Percentiles rank a stretch among this genome's conserved stretches.
phyloP scores from a whole-genome alignment of 2,113 vertebrate genomes.

The Lipotes vexillifer region DNA sequence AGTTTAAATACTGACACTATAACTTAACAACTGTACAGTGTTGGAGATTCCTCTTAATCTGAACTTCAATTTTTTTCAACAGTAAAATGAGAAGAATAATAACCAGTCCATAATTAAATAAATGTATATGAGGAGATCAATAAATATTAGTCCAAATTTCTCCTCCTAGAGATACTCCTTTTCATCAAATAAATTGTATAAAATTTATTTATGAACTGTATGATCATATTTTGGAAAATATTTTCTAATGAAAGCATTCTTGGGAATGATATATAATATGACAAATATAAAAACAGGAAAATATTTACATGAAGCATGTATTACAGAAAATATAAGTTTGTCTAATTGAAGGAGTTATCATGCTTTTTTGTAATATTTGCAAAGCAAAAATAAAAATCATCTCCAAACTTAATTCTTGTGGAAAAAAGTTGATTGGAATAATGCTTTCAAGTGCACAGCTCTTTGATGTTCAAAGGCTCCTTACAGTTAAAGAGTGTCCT shows the following conservation, averaged over 20 bases:
- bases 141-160: not conserved
- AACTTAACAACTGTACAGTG: not conserved
- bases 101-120: not conserved
- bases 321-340: not conserved
- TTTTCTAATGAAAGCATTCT: not conserved
- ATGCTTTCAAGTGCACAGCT: not conserved
- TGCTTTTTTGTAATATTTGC: not conserved
- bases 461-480: not conserved
- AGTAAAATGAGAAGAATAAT: not conserved
- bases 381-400: not conserved
- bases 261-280: not conserved
- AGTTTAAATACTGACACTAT: not conserved
- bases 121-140: not conserved
- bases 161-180: not conserved
- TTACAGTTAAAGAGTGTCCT: not conserved
- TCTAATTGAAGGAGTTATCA: not conserved
- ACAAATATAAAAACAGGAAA: not conserved
- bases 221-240: not conserved
- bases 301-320: not conserved
- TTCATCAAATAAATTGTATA: not conserved
- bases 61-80: not conserved
- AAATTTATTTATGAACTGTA: not conserved
- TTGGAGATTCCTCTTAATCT: not conserved
- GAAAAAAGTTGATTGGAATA: not conserved
- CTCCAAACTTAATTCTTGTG: not conserved